Conservation (phyloP, 2,797 vertebrate species). For the Sciurus vulgaris region DNA sequence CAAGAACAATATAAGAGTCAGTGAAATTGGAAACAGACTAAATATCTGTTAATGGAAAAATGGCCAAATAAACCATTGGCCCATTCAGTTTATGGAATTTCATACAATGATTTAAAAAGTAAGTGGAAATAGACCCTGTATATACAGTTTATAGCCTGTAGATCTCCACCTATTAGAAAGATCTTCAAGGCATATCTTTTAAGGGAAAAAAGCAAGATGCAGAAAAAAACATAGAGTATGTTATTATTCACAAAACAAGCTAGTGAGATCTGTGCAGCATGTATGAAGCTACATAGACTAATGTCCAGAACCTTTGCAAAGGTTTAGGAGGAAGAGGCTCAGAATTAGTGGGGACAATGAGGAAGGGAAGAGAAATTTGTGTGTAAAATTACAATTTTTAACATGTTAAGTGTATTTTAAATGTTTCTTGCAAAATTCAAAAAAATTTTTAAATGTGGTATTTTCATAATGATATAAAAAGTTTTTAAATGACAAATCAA, state of each 20-base stretch:
- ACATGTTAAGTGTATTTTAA: not conserved
- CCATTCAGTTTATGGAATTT: slow-evolving; percentile 18
- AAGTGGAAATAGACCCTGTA: not conserved
- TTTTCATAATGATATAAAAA: not conserved
- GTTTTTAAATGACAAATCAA: slow-evolving; percentile 14
- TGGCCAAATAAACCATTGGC: not conserved
- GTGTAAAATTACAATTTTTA: not conserved
- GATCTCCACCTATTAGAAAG: not conserved
- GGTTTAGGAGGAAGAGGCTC: not conserved
- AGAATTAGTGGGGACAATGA: not conserved
- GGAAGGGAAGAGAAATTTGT: not conserved
- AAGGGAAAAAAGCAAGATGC: not conserved
- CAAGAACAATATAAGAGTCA: not conserved
- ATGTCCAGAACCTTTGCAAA: not conserved
- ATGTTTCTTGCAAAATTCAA: slow-evolving; percentile 7
- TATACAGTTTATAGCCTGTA: too few species aligned
- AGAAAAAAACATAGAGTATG: not conserved
- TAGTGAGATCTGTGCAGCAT: not conserved
- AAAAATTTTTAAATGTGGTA: not conserved
- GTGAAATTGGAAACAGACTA: not conserved
- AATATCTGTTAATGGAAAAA: slow-evolving; percentile 3
- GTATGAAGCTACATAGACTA: not conserved
- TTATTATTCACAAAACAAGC: slow-evolving; percentile 1
- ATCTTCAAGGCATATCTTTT: slow-evolving; percentile 13
- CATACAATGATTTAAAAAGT: not conserved